Base-by-base conservation (phyloP, 2,888 invertebrate species). In the Asteroscopus sphinx region DNA sequence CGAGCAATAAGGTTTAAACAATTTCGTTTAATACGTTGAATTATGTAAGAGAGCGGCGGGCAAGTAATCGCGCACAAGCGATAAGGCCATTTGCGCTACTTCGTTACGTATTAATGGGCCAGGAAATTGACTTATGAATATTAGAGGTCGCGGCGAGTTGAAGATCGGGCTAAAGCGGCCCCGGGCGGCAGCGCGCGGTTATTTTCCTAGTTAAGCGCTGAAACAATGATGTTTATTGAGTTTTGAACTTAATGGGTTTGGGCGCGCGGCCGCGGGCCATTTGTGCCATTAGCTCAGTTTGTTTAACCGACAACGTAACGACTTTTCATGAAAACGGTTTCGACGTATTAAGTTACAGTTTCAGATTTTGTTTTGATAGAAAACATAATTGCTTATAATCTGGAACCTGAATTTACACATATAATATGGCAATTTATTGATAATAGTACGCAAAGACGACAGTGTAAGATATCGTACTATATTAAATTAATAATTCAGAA, bases 1-100 rank as follows among this genome's bases (percentile, higher is more conserved):
- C 92, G 94, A 94, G 93, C 94, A 94, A 94, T 93, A 93, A 93
- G 93, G 94, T 94, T 94, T 94, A 94, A 94, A 94, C 94, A 94
- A 94, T 94, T 94, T 94, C 94, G 94, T 94, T 94, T 94, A 94
- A 94, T 94, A 94, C 94, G 94, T 94, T 94, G 94, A 94, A 94
- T 94, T 94, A 94, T 94, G 94, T 94, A 94, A 94, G 93, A 92
- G 91, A 89, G 90, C 90, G 93, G 93, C 92, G 89, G 82, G 91
- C 92, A 91, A 93, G 93, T 94, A 94, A 94, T 93, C 93, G 94
- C 87, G 94, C 93, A 92, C 93, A 92, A 93, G 92, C 94, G 94
- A 94, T 94, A 94, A 94, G 92, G 92, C 93, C 94, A 94, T 94
- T 94, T 94, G 93, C 92, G 93, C 92, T 92, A 91, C 93, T 92